Evolutionary conservation across 2,888 invertebrate species (phyloP).

Genomic region (Scaptodrosophila latifasciaeformis): DNA sequence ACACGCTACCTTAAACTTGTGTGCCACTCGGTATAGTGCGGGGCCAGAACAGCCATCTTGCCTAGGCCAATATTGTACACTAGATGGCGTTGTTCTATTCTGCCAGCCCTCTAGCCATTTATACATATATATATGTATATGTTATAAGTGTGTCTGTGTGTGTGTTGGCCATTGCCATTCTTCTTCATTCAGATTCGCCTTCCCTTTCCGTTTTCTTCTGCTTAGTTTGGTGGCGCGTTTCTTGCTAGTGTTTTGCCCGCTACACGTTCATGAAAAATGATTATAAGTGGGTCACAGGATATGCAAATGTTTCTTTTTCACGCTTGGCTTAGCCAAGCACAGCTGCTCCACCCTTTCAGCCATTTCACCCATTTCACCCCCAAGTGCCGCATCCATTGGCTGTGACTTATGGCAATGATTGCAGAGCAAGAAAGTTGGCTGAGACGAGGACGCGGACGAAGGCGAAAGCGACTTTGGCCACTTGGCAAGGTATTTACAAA

Average conservation of each 20-base stretch:
- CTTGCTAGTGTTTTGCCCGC: not conserved
- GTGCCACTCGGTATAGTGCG: not conserved
- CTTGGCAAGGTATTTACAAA: constrained; percentile 61
- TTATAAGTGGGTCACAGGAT: constrained; percentile 70
- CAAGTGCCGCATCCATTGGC: too few relatives aligned
- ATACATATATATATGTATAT: too few relatives aligned
- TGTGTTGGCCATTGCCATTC: constrained; percentile 23
- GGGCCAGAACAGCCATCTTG: not conserved
- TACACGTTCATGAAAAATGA: constrained; percentile 65
- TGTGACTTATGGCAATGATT: too few relatives aligned
- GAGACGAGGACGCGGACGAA: not conserved
- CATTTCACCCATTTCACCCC: not conserved
- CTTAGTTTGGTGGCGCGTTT: not conserved
- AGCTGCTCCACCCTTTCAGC: too few relatives aligned
- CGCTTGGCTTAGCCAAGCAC: constrained; percentile 51
- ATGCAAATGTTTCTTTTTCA: constrained; percentile 67
- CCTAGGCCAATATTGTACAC: constrained; percentile 21
- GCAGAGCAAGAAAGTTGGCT: too few relatives aligned
- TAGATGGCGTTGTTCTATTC: constrained; percentile 36
- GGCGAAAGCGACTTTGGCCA: constrained; percentile 37
- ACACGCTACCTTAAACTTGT: constrained; percentile 4
- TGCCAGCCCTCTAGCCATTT: not conserved
- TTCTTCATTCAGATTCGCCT: too few relatives aligned
- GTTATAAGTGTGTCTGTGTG: constrained; percentile 5
- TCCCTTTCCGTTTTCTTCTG: constrained; percentile 10